phyloP scores from a whole-genome alignment of 1,140 invertebrate genomes.

The Pissodes strobi region DNA sequence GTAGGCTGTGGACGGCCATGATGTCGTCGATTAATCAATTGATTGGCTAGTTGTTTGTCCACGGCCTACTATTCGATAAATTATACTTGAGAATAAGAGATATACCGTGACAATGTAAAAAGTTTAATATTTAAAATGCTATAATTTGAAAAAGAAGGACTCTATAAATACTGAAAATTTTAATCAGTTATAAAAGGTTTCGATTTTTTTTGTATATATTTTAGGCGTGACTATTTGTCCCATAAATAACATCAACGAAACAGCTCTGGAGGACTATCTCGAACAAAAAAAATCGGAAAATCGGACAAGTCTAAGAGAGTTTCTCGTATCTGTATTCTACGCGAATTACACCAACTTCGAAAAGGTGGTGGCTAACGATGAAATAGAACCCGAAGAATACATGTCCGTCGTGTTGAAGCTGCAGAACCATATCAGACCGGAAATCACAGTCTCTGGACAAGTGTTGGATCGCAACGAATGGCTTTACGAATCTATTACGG shows the following conservation, averaged over 20 bases:
- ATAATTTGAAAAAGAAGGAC: no score
- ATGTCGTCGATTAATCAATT: no score
- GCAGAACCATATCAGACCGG: slow-evolving; percentile 60
- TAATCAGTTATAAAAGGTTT: no score
- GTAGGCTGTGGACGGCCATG: no score
- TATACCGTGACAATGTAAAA: no score
- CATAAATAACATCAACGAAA: slow-evolving; percentile 44
- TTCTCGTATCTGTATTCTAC: slow-evolving; percentile 61
- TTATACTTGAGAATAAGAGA: no score
- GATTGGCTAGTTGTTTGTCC: no score
- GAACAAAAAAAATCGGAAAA: slow-evolving; percentile 44
- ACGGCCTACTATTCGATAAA: no score
- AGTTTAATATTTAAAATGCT: no score
- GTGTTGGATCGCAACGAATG: slow-evolving; percentile 19
- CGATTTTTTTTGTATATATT: no score
- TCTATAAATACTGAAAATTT: no score
- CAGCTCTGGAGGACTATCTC: slow-evolving; percentile 39
- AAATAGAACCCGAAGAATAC: slow-evolving; percentile 61
- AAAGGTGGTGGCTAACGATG: slow-evolving; percentile 57
- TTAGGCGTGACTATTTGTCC: slow-evolving; percentile 61
- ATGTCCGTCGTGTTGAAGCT: slow-evolving; percentile 61
- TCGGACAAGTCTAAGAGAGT: slow-evolving; percentile 60
- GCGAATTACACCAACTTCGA: slow-evolving; percentile 64
- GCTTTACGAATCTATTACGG: slow-evolving; percentile 63
- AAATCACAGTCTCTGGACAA: slow-evolving; percentile 46